A percentile compares a stretch with the other conserved stretches of the same genome.
phyloP scores from a whole-genome alignment of 2,888 invertebrate species.

The Zhuqinia jingwanae region DNA sequence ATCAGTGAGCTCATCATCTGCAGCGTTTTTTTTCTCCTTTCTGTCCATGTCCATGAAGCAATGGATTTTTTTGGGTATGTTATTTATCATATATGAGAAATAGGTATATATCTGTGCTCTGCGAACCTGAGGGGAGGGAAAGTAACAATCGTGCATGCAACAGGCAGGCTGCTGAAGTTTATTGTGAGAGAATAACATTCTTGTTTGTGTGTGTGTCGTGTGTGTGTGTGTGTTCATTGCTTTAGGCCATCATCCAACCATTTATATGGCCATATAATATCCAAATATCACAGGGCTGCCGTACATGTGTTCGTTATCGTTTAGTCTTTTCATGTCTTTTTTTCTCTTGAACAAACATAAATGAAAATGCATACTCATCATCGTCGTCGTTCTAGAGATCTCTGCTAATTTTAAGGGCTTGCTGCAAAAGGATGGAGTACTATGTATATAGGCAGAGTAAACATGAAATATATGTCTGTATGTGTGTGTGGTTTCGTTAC shows the following conservation, averaged over 20 bases:
- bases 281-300: not conserved
- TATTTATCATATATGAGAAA: constrained; percentile 61
- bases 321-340: constrained; percentile 1
- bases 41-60: constrained; percentile 61
- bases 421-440: not conserved
- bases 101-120: constrained; percentile 14
- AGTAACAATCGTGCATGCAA: constrained; percentile 60
- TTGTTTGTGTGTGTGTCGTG: too few relatives aligned
- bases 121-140: constrained; percentile 61
- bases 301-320: constrained; percentile 37
- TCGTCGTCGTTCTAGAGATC: constrained; percentile 2
- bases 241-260: too few relatives aligned
- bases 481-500: not conserved
- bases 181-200: not conserved
- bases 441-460: not conserved
- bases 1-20: constrained; percentile 67
- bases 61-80: constrained; percentile 52
- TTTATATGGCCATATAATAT: too few relatives aligned
- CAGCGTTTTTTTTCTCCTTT: constrained; percentile 50
- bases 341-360: not conserved
- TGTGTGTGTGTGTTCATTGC: too few relatives aligned
- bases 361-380: constrained; percentile 38
- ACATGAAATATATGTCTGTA: not conserved
- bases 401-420: constrained; percentile 37
- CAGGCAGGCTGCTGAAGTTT: not conserved